phyloP scores from a whole-genome alignment of 2,888 invertebrate genomes.

The Sphaeridia pumilis region DNA sequence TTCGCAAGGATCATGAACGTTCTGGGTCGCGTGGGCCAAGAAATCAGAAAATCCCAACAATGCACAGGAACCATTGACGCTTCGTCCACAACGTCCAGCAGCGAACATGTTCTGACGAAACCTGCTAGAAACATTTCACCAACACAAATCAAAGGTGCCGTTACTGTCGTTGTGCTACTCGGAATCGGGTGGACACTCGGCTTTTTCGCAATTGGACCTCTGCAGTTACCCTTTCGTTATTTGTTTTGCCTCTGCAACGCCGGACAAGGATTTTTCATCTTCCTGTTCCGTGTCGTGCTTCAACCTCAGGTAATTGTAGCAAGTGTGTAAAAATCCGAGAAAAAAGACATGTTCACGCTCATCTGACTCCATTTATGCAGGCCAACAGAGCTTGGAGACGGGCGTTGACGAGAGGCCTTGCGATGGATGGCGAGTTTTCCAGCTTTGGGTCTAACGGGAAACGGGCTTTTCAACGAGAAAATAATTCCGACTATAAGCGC shows the following conservation, averaged over 20 bases:
- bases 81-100: background rate
- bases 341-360: background rate
- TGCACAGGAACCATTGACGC: background rate
- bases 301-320: constrained; percentile 25
- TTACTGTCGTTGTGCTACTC: constrained; percentile 29
- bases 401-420: constrained; percentile 14
- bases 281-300: constrained; percentile 30
- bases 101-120: constrained; percentile 7
- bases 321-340: background rate
- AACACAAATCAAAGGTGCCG: constrained; percentile 32
- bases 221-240: constrained; percentile 29
- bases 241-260: constrained; percentile 30
- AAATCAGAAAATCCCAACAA: background rate
- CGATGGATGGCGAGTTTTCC: constrained; percentile 7
- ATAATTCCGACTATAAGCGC: no score
- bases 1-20: constrained; percentile 41
- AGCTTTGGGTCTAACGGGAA: constrained; percentile 7
- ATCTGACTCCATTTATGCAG: background rate
- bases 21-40: constrained; percentile 30
- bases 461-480: no score
- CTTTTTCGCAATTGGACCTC: constrained; percentile 33
- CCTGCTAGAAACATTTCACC: constrained; percentile 18
- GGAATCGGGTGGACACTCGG: constrained; percentile 34
- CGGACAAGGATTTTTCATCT: constrained; percentile 33
- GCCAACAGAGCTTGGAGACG: constrained; percentile 25